Conservation (phyloP, 30 jellyfish, hydroid and myxozoan species). For the Hydra vulgaris region DNA sequence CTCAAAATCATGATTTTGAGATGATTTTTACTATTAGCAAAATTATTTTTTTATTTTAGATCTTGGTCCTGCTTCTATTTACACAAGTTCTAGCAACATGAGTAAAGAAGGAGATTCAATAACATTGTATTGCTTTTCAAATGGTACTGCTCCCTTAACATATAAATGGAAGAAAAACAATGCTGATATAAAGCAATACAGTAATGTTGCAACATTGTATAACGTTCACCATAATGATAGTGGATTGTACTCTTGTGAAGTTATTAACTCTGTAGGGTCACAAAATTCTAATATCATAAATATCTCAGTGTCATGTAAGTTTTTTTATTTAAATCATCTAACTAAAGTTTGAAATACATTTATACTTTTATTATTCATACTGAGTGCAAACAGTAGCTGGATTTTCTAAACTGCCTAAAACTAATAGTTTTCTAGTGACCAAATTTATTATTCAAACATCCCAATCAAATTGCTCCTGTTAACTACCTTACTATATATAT, state of each 20-base stretch:
- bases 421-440: too few relatives aligned
- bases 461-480: too few relatives aligned
- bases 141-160: not conserved
- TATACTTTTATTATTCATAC: too few relatives aligned
- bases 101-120: not conserved
- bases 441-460: too few relatives aligned
- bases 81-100: not conserved
- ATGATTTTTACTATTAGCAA: too few relatives aligned
- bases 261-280: not conserved
- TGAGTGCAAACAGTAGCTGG: too few relatives aligned
- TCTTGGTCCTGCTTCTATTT: not conserved
- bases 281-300: not conserved
- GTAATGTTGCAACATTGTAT: not conserved
- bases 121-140: not conserved
- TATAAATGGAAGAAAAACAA: not conserved
- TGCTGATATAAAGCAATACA: not conserved
- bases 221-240: not conserved
- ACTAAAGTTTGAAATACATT: too few relatives aligned
- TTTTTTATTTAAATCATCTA: not conserved
- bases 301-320: constrained; percentile 6
- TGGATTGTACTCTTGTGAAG: constrained; percentile 7
- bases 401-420: too few relatives aligned
- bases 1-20: too few relatives aligned
- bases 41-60: too few relatives aligned
- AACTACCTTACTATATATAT: too few relatives aligned